Conservation (phyloP, 2,113 vertebrate species). For the Platysteira castanea region DNA sequence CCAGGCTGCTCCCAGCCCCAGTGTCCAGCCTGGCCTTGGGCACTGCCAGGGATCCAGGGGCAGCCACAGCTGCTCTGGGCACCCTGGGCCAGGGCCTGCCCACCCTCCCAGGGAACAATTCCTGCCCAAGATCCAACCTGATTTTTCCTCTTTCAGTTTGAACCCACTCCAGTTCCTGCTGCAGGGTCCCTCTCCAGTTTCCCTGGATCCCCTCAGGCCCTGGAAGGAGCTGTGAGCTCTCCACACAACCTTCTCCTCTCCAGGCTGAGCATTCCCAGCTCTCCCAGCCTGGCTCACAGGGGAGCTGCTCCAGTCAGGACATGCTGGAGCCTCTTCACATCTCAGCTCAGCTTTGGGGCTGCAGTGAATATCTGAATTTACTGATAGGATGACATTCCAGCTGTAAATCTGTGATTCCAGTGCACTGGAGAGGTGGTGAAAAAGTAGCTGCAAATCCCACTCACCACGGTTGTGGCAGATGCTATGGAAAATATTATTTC, state of each 20-base stretch:
- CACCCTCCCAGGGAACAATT: not conserved
- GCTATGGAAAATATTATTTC: not conserved
- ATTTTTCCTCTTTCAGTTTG: not conserved
- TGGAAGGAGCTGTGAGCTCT: not conserved
- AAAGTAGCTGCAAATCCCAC: not conserved
- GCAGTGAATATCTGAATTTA: not conserved
- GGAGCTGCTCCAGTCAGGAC: not conserved
- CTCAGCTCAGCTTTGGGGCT: not conserved
- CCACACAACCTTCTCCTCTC: not conserved
- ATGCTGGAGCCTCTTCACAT: no score
- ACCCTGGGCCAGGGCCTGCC: not conserved
- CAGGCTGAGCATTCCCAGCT: not conserved
- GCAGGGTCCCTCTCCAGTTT: not conserved
- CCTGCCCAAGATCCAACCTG: not conserved
- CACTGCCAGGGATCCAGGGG: not conserved
- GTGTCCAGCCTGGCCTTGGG: not conserved
- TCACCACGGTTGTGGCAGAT: not conserved
- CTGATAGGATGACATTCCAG: not conserved
- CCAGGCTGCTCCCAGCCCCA: not conserved
- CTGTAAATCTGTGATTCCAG: not conserved
- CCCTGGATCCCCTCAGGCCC: not conserved
- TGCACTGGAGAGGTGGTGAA: accelerated
- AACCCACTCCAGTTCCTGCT: not conserved
- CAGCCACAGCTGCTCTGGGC: not conserved
- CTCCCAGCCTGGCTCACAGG: not conserved